These are phyloP conservation scores for Euplagia quadripunctaria DNA, from an alignment of 2,888 invertebrate species.

Conservation along the genomic window DNA sequence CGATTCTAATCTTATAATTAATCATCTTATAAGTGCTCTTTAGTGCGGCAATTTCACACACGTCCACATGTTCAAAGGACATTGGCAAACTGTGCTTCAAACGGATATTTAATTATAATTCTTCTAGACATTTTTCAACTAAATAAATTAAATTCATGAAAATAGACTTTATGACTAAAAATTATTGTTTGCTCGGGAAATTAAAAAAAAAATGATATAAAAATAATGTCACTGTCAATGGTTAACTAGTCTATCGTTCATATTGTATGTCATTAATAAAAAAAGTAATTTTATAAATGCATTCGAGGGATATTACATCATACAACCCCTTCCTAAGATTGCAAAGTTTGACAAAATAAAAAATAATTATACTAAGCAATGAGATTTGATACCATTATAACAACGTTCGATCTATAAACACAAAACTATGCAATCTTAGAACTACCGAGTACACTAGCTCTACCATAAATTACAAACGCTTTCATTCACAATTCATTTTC, in stretches of 20 bases:
- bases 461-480: slow-evolving; percentile 17
- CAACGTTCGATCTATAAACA: slow-evolving; percentile 39
- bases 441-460: slow-evolving; percentile 22
- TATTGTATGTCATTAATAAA: slow-evolving; percentile 26
- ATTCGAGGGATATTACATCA: slow-evolving; percentile 23
- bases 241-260: slow-evolving; percentile 27
- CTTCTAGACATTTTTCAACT: background rate
- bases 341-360: slow-evolving; percentile 29
- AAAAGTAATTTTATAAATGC: slow-evolving; percentile 48
- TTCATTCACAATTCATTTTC: slow-evolving; percentile 5
- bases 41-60: background rate
- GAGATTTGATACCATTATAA: slow-evolving; percentile 51
- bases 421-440: slow-evolving; percentile 37
- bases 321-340: slow-evolving; percentile 26
- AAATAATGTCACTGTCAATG: slow-evolving; percentile 23
- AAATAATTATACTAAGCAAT: slow-evolving; percentile 35
- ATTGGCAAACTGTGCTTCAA: background rate
- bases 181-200: background rate
- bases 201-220: slow-evolving; percentile 1
- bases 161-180: background rate
- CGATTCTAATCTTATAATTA: background rate
- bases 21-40: background rate
- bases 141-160: background rate
- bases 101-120: background rate
- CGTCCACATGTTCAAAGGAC: background rate